Percentiles rank a stretch among this genome's conserved stretches.
Conservation (phyloP, 2,888 invertebrate genomes). For the Rhingia campestris region DNA sequence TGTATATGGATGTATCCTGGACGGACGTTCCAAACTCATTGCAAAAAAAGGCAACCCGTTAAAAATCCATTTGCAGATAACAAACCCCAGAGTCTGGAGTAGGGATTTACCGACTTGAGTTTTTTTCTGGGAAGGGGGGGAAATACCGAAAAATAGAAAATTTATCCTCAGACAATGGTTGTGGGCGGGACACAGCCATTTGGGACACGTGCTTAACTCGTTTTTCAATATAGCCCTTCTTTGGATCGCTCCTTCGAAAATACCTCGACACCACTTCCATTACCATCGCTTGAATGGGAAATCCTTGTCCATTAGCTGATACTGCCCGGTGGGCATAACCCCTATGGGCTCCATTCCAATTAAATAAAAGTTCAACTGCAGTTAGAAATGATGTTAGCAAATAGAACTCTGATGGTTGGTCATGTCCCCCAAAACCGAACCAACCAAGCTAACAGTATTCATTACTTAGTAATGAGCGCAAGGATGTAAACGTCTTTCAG, state of each 20-base stretch:
- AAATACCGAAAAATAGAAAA: conserved; percentile 18
- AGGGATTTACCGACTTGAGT: conserved; percentile 40
- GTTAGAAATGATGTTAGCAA: conserved; percentile 29
- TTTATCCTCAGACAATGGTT: conserved; percentile 29
- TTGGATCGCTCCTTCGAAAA: neutral
- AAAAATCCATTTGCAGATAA: conserved; percentile 73
- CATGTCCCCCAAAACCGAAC: conserved; percentile 31
- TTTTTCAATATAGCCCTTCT: conserved; percentile 26
- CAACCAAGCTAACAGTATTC: conserved; percentile 50
- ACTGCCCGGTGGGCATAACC: conserved; percentile 11
- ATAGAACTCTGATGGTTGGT: neutral
- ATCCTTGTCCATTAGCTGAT: conserved; percentile 59
- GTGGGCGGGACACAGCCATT: conserved; percentile 43
- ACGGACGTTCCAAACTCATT: neutral
- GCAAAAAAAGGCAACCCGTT: conserved; percentile 45
- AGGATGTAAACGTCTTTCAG: conserved; percentile 27
- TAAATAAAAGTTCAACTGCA: conserved; percentile 43
- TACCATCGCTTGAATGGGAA: conserved; percentile 36
- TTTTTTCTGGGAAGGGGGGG: conserved; percentile 10
- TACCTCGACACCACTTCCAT: neutral
- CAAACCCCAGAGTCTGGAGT: conserved; percentile 41
- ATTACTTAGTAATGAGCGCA: conserved; percentile 61
- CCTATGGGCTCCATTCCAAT: conserved; percentile 19
- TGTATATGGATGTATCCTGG: conserved; percentile 5
- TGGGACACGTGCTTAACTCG: conserved; percentile 62